Conservation (phyloP, 2,113 vertebrate species). For the Haplochromis burtoni region DNA sequence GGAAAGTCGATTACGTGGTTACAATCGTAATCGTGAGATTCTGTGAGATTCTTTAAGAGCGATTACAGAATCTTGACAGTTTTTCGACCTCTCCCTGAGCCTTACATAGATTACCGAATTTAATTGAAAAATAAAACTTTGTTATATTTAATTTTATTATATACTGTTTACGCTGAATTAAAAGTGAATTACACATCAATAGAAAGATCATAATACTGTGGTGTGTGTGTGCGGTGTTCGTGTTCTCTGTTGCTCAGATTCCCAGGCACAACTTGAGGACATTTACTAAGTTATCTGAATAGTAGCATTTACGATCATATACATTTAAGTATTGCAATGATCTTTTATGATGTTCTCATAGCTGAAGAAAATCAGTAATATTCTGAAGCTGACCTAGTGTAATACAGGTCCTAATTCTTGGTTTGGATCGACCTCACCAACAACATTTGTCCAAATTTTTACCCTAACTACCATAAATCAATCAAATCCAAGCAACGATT, state of each 20-base stretch:
- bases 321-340: neutral
- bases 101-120: neutral
- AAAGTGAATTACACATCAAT: neutral
- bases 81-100: neutral
- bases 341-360: neutral
- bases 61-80: neutral
- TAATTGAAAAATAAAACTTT: neutral
- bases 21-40: neutral
- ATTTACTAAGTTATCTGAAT: neutral
- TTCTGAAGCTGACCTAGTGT: neutral
- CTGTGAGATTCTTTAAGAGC: neutral
- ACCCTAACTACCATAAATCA: neutral
- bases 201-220: neutral
- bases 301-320: neutral
- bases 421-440: neutral
- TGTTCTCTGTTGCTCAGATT: neutral
- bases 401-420: neutral
- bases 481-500: neutral
- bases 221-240: neutral
- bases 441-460: neutral
- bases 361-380: neutral
- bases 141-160: neutral
- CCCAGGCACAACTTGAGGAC: neutral
- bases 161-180: neutral
- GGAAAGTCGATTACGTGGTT: accelerated